These are phyloP conservation scores for Catharus fuscescens DNA, from an alignment of 2,113 vertebrate genomes.

Conservation along the genomic window DNA sequence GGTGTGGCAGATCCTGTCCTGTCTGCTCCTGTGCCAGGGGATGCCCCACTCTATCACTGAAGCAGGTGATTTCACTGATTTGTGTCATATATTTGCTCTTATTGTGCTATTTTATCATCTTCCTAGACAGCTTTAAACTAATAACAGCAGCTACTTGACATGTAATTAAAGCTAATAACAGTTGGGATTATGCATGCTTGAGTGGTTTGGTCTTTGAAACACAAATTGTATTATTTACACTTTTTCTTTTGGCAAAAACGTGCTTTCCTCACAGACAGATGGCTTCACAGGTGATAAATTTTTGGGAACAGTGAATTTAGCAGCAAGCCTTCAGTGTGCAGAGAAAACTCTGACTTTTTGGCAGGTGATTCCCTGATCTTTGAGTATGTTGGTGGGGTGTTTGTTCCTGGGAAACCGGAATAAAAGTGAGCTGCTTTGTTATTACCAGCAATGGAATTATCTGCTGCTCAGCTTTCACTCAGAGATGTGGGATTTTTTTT, in stretches of 20 bases:
- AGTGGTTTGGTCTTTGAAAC: neutral
- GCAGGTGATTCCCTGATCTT: neutral
- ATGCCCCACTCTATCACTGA: neutral
- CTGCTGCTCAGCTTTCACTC: neutral
- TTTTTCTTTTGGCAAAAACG: neutral
- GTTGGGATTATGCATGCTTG: neutral
- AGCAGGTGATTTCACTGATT: neutral
- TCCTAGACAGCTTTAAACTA: neutral
- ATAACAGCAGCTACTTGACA: neutral
- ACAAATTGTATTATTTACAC: neutral
- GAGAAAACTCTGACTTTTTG: neutral
- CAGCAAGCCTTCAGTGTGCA: neutral
- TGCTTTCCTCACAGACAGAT: neutral
- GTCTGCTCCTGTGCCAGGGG: neutral
- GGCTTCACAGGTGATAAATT: neutral
- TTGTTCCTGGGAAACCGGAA: neutral
- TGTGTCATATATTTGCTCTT: neutral
- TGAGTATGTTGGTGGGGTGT: rapidly evolving
- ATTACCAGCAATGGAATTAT: neutral
- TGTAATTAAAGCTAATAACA: constrained; percentile 2
- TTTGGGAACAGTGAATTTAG: neutral
- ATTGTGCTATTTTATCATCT: neutral
- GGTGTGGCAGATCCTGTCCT: neutral
- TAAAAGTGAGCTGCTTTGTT: neutral
- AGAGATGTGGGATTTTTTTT: neutral